Percentiles rank a stretch among this genome's conserved stretches.
phyloP scores from a whole-genome alignment of 2,888 invertebrate species.

The Dasysyrphus albostriatus region DNA sequence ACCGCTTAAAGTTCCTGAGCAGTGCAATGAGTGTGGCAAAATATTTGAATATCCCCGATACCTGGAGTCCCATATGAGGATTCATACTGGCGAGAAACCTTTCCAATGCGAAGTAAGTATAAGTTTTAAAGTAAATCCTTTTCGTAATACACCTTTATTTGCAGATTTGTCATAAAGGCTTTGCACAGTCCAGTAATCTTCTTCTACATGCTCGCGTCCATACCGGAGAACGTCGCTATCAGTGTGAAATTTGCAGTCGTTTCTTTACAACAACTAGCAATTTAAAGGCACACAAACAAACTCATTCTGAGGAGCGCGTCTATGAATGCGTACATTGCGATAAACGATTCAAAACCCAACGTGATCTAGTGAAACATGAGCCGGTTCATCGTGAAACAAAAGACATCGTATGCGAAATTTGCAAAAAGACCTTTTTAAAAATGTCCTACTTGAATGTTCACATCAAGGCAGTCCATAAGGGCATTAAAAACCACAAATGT shows the following conservation, averaged over 20 bases:
- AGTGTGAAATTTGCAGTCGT: constrained; percentile 78
- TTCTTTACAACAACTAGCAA: constrained; percentile 79
- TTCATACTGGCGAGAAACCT: constrained; percentile 80
- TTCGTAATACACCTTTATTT: not conserved
- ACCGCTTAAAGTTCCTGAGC: constrained; percentile 77
- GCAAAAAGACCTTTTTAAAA: constrained; percentile 78
- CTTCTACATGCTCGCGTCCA: constrained; percentile 77
- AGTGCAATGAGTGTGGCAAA: constrained; percentile 80
- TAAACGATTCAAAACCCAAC: constrained; percentile 77
- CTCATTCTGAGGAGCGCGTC: constrained; percentile 77
- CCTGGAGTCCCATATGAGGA: constrained; percentile 79
- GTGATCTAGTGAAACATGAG: constrained; percentile 78
- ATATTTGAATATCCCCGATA: constrained; percentile 79
- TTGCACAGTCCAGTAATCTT: constrained; percentile 78
- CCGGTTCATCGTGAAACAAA: constrained; percentile 77
- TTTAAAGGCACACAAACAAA: constrained; percentile 78
- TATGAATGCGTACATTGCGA: constrained; percentile 77
- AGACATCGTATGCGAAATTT: constrained; percentile 77
- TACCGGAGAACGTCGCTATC: constrained; percentile 77
- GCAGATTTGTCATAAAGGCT: constrained; percentile 77
- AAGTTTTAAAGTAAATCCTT: not conserved
- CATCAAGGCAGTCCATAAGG: constrained; percentile 77
- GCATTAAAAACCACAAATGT: constrained; percentile 78
- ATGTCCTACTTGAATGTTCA: constrained; percentile 78
- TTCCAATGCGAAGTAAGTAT: constrained; percentile 79